phyloP scores from a whole-genome alignment of 2,113 vertebrate genomes.

The Myotis davidii region DNA sequence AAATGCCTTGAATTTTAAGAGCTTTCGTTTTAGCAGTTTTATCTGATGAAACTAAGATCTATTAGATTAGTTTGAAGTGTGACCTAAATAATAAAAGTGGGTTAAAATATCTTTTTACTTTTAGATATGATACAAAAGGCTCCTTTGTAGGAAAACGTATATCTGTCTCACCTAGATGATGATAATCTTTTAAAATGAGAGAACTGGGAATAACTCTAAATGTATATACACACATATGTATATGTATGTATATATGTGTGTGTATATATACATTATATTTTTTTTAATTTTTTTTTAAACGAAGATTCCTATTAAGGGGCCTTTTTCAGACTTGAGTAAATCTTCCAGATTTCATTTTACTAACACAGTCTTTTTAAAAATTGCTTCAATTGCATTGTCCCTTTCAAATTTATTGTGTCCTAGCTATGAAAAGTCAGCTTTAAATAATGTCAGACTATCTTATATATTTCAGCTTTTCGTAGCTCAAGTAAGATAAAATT shows the following conservation, averaged over 20 bases:
- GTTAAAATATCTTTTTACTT: background rate
- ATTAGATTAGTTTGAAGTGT: constrained; percentile 9
- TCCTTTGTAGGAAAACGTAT: background rate
- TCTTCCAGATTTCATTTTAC: constrained; percentile 55
- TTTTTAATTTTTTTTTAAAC: too few relatives aligned
- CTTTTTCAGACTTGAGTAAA: constrained; percentile 27
- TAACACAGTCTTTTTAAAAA: background rate
- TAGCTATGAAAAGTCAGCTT: constrained; percentile 24
- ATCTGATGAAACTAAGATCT: background rate
- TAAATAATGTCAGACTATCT: background rate
- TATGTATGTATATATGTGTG: too few relatives aligned
- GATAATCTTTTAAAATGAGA: constrained; percentile 33
- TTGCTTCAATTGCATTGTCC: background rate
- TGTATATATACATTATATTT: too few relatives aligned
- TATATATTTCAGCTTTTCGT: constrained; percentile 11
- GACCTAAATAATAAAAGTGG: background rate
- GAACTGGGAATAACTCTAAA: background rate
- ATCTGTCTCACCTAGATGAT: background rate
- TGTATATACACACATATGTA: too few relatives aligned
- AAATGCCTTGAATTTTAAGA: constrained; percentile 33
- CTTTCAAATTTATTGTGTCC: constrained; percentile 39
- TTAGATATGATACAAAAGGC: background rate
- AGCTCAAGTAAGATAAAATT: constrained; percentile 31
- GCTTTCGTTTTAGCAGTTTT: background rate
- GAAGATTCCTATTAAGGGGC: background rate